Conservation (phyloP, 2,888 invertebrate genomes). For the Herminia tarsipennalis region DNA sequence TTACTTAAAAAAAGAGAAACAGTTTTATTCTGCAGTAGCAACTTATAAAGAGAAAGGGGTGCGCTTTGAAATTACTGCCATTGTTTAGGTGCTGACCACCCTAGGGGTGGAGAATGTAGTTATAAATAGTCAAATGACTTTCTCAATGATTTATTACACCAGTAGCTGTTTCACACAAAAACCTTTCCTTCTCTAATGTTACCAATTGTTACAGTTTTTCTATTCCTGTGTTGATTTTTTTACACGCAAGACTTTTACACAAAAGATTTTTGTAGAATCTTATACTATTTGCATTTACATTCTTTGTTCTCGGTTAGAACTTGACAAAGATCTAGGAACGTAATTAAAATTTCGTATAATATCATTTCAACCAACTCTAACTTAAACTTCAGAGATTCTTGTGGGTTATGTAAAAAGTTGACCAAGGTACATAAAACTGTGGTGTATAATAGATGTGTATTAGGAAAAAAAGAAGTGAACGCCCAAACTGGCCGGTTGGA, state of each 20-base stretch:
- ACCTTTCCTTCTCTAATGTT: conserved; percentile 26
- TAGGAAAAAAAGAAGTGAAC: conserved; percentile 73
- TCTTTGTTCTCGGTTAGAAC: conserved; percentile 29
- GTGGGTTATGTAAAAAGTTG: conserved; percentile 41
- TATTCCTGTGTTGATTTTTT: conserved; percentile 17
- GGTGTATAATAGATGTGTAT: conserved; percentile 52
- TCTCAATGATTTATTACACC: conserved; percentile 62
- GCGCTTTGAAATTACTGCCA: conserved; percentile 50
- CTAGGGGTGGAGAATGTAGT: conserved; percentile 57
- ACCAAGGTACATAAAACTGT: conserved; percentile 34
- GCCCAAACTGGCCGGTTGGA: conserved; percentile 73
- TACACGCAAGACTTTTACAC: conserved; percentile 21
- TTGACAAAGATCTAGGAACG: conserved; percentile 32
- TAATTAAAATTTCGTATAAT: conserved; percentile 40
- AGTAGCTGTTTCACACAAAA: conserved; percentile 54
- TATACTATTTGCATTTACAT: conserved; percentile 36
- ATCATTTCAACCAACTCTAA: conserved; percentile 33
- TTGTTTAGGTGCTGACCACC: conserved; percentile 61
- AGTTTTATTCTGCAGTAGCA: conserved; percentile 76
- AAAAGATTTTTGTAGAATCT: conserved; percentile 31
- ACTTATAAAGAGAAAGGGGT: conserved; percentile 66
- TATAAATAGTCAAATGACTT: conserved; percentile 54
- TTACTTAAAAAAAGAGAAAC: conserved; percentile 49
- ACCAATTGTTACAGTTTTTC: conserved; percentile 35
- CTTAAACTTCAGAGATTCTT: conserved; percentile 19